Evolutionary conservation across 2,888 invertebrate genomes (phyloP), one percentile per base, ranked within the genome.

Genomic region (Notocelia uddmanniana): DNA sequence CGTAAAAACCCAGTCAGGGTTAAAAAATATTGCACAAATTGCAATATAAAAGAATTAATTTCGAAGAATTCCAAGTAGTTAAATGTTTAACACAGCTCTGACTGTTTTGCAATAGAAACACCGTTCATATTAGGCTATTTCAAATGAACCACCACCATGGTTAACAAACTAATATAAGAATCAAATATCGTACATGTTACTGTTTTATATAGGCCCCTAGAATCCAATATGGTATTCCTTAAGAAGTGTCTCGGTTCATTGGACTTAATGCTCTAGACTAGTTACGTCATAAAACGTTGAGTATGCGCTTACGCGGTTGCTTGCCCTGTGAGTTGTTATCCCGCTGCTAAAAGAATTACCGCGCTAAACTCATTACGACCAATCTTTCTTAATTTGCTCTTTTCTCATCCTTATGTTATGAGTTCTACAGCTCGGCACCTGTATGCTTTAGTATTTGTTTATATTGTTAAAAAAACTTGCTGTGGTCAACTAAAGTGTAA

Each of bases 311-410:
- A 74, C 41, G 57, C 59, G 48, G 41, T 54, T 68, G 74, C 69
- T 74, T 60, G 37, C 45, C 21, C 41, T 57, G 52, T 52, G 10
- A 18, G 54, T 34, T 69, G 70, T 73, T 71, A 73, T 75, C 71
- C 69, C 59, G 54, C 21, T 37, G 52, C 55, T 71, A 71, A 76
- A 74, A 74, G 66, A 70, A 70, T 76, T 75, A 74, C 69, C 50
- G 37, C 18, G 62, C 55, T 73, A 74, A 76, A 68, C 73, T 73
- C 70, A 70, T 76, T 75, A 69, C 19, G 26, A 23, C 45, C 62
- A 21, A 21, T 55, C 54, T 45, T 71, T 68, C 66, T 60, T 74
- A 70, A 76, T 70, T 23, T 73, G 71, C 60, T 70, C 70, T 68
- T 48, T 45, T 45, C n/a, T 15, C 26, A 63, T 52, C 19, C 52